A percentile compares a stretch with the other conserved stretches of the same genome.
Evolutionary conservation across 2,888 invertebrate species (phyloP).

Genomic region (Ceratothoa steindachneri): DNA sequence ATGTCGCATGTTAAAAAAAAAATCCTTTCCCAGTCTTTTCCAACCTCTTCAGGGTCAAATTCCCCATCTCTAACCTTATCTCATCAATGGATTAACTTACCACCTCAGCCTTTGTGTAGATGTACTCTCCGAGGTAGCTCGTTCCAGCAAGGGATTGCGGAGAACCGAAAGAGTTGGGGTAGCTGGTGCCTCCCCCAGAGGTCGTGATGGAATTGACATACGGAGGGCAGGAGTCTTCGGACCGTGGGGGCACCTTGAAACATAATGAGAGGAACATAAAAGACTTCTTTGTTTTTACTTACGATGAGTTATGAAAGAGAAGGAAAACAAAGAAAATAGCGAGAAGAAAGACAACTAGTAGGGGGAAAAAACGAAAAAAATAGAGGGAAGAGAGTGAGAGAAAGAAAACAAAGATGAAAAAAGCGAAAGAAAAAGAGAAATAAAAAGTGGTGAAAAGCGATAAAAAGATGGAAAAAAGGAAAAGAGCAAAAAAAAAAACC

Average conservation of each 20-base stretch:
- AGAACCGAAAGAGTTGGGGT: background rate
- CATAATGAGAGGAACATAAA: too few species aligned
- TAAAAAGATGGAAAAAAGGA: background rate
- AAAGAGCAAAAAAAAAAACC: background rate
- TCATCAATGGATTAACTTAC: constrained; percentile 14
- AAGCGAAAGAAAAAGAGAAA: background rate
- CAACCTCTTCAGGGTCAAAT: too few species aligned
- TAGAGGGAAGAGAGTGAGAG: background rate
- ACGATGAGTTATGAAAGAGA: too few species aligned
- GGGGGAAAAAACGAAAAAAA: background rate
- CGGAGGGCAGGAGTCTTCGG: background rate
- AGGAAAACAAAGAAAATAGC: too few species aligned
- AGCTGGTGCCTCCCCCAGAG: background rate
- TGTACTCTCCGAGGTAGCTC: constrained; percentile 38
- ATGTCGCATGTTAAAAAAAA: too few species aligned
- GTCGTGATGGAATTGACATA: background rate
- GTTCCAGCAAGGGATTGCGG: too few species aligned
- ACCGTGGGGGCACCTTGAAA: constrained; percentile 3
- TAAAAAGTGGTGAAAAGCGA: background rate
- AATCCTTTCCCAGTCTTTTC: too few species aligned
- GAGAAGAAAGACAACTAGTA: background rate
- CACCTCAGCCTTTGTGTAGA: constrained; percentile 34
- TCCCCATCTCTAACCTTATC: too few species aligned
- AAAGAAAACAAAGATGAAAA: background rate
- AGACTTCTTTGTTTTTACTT: too few species aligned